Evolutionary conservation across 1,140 invertebrate genomes (phyloP), one percentile per base, ranked within the genome.

Genomic region (Yoshiicerus persimilis): DNA sequence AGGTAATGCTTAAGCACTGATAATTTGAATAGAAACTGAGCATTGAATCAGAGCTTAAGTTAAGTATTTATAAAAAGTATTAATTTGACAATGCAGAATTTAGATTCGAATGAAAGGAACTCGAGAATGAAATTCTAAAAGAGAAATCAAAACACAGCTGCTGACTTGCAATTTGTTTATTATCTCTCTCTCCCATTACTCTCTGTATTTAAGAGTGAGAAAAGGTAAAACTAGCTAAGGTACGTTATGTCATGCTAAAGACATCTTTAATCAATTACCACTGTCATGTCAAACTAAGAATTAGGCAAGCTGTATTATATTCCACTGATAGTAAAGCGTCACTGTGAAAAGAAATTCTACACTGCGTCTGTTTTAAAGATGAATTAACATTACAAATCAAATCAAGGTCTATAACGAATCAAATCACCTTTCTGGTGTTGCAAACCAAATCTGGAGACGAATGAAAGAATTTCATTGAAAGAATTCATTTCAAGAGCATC

Each of bases 391-490:
- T 30, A 27, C 34, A 36, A 80, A 80, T 80, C 32, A 80, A 80
- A 80, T 80, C 75, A 80, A 80, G 75, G 75, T 80, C 75, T 30
- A 16, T 47, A 16, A 47, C 41, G 20, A 16, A 70, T 30, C 13
- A 70, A 30, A 70, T 47, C 25, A 70, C 66, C 30, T 13, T 30
- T 27, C 47, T 25, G 3, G 6, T 62, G n/a, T 8, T 20, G 27
- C 10, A 13, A 80, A 38, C 32, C 75, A 38, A 36, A 20, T 38
- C 4, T 70, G 27, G 30, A 27, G 62, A 23, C 1, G 4, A 36
- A 80, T 36, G 75, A 80, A 80, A 80, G 75, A 80, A 80, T 80
- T 36, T 20, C 75, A 80, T 80, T 80, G 32, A 80, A 80, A 9
- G 75, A 70, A 70, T 70, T 70, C 66, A 70, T 30, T 80, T 80